These are phyloP conservation scores for Crotalus viridis DNA, from an alignment of 2,113 vertebrate species.

Conservation along the genomic window DNA sequence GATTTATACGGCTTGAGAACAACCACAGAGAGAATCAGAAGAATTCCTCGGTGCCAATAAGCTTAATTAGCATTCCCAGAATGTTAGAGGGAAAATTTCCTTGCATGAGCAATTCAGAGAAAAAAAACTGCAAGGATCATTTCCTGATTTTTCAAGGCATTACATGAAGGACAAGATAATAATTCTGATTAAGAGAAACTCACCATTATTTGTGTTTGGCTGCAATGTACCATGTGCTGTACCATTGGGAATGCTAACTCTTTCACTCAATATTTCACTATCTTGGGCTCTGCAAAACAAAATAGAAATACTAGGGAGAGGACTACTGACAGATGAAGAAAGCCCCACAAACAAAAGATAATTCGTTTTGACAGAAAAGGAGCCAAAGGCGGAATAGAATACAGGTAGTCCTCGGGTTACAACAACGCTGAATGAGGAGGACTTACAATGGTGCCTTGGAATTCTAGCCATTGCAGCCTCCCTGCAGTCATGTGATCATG, in stretches of 20 bases:
- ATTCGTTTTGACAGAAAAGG: background rate
- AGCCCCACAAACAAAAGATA: constrained; percentile 6
- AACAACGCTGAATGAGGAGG: background rate
- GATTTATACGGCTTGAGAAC: background rate
- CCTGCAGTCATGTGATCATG: background rate
- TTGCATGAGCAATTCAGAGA: background rate
- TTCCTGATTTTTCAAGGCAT: background rate
- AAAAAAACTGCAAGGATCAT: background rate
- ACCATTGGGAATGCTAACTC: constrained; percentile 41
- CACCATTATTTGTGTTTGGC: constrained; percentile 61
- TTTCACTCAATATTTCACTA: constrained; percentile 41
- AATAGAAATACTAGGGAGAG: constrained; percentile 51
- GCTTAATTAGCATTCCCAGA: background rate
- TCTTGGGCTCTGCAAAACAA: constrained; percentile 67
- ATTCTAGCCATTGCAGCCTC: background rate
- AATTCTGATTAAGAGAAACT: constrained; percentile 53
- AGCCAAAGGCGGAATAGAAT: background rate
- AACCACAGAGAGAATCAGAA: background rate
- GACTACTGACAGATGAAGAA: constrained; percentile 24
- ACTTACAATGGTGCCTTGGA: background rate
- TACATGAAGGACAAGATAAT: background rate
- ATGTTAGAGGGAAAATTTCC: background rate
- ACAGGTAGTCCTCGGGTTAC: background rate
- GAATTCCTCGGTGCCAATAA: background rate
- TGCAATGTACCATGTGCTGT: constrained; percentile 47